Base-by-base conservation (phyloP, 2,113 vertebrate species). In the Epinephelus lanceolatus region DNA sequence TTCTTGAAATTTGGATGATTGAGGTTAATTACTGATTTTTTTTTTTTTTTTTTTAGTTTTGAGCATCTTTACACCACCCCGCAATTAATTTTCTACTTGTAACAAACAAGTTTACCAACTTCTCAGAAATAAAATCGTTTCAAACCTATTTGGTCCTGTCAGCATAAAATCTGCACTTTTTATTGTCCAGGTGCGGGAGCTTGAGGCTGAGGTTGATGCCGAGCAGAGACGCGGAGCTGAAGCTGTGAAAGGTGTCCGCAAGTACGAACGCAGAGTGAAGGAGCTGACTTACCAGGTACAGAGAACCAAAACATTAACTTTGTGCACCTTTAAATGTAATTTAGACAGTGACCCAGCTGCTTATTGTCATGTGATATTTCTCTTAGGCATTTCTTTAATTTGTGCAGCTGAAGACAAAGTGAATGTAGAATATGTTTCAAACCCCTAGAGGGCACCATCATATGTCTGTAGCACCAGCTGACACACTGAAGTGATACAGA, bases 221-320 rank as follows among this genome's bases (percentile, higher is more conserved):
- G 94, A 95, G 85, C 94, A 95, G 79, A 93, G 84, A 86, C 78
- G 87, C 49, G 83, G 92, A 33, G 92, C 92, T 72, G 94, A 94
- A 52, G 75, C 94, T 56, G 77, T 95, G 55, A 94, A 95, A 91
- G 91, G 93, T 0, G 76, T 95, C 42, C 91, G 94, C 67, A 95
- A 95, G 87, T 92, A 95, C 67, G 94, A 96, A 78, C 93, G 91
- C 55, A 92, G 91, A 86, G 90, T 94, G 77, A 95, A 96, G 71
- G 93, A 95, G 60, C 90, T 95, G 70, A 88, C 90, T 47, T 95
- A 95, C 77, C 94, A 95, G 94, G 93, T 95, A 93, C 30, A 47
- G 7, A 73, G 10, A 59, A 70, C 51, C 14, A 53, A 49, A 76
- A 76, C 18, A 4, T 3, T 23, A 42, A 49, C 3, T 52, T 45